phyloP scores from a whole-genome alignment of 1,140 invertebrate genomes.

The Delia radicum region DNA sequence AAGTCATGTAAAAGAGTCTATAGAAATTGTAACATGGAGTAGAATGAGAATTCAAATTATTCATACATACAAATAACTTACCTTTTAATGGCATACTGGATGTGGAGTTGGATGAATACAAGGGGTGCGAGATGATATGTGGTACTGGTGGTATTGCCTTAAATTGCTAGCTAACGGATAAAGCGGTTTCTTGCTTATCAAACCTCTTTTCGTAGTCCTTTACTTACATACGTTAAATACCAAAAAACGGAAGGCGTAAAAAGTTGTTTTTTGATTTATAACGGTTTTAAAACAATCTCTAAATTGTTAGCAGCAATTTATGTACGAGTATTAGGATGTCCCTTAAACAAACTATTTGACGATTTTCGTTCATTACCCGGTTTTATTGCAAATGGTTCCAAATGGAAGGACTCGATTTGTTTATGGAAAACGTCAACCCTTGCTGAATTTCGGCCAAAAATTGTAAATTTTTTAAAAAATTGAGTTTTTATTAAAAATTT shows the following conservation, averaged over 20 bases:
- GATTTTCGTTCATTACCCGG: too few relatives aligned
- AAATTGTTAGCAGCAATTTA: not conserved
- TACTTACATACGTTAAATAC: not conserved
- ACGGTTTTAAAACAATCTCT: slow-evolving; percentile 4
- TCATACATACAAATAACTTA: not conserved
- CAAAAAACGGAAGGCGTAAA: not conserved
- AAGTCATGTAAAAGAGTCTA: not conserved
- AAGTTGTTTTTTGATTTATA: slow-evolving; percentile 13
- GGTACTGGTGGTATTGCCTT: not conserved
- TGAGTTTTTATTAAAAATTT: too few relatives aligned
- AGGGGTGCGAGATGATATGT: not conserved
- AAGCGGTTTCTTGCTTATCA: not conserved
- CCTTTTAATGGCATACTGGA: too few relatives aligned
- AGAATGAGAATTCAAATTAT: not conserved
- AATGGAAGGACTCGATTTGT: too few relatives aligned
- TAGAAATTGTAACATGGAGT: not conserved
- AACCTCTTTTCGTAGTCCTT: not conserved
- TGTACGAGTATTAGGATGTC: not conserved
- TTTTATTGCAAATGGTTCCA: too few relatives aligned
- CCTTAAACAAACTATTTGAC: too few relatives aligned
- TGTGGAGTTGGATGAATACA: not conserved
- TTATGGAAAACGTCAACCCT: too few relatives aligned
- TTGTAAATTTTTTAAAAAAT: too few relatives aligned
- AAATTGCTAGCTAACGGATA: not conserved
- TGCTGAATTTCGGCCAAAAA: too few relatives aligned